phyloP scores from a whole-genome alignment of 1,140 invertebrate species.

The Cotesia typhae region DNA sequence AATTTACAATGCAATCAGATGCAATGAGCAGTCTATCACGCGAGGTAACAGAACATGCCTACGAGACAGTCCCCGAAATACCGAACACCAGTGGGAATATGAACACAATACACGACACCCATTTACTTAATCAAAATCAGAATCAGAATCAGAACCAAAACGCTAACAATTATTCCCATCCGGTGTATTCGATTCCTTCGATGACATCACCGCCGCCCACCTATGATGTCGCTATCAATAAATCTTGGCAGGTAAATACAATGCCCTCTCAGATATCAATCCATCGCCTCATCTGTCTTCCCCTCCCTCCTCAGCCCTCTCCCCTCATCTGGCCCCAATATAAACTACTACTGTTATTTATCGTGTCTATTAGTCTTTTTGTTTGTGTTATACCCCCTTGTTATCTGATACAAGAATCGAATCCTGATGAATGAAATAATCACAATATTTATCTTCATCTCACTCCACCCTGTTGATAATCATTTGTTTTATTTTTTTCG shows the following conservation, averaged over 20 bases:
- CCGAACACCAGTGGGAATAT: slow-evolving; percentile 39
- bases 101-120: slow-evolving; percentile 41
- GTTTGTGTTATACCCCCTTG: too few species aligned
- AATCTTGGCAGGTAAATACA: slow-evolving; percentile 57
- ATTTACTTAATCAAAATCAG: slow-evolving; percentile 39
- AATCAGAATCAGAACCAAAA: background rate
- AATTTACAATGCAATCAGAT: slow-evolving; percentile 55
- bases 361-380: too few species aligned
- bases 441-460: too few species aligned
- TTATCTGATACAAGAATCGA: too few species aligned
- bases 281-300: too few species aligned
- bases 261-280: too few species aligned
- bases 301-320: too few species aligned
- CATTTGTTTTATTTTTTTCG: too few species aligned
- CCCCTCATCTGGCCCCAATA: too few species aligned
- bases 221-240: slow-evolving; percentile 61
- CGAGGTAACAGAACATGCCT: slow-evolving; percentile 54
- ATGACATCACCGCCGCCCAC: slow-evolving; percentile 64
- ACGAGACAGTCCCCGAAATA: slow-evolving; percentile 54
- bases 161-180: slow-evolving; percentile 48
- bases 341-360: too few species aligned
- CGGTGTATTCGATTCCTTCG: slow-evolving; percentile 57
- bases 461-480: too few species aligned
- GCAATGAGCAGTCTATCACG: slow-evolving; percentile 48
- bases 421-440: too few species aligned